Base-by-base conservation (phyloP, 1,140 invertebrate species). In the Caerostris extrusa region DNA sequence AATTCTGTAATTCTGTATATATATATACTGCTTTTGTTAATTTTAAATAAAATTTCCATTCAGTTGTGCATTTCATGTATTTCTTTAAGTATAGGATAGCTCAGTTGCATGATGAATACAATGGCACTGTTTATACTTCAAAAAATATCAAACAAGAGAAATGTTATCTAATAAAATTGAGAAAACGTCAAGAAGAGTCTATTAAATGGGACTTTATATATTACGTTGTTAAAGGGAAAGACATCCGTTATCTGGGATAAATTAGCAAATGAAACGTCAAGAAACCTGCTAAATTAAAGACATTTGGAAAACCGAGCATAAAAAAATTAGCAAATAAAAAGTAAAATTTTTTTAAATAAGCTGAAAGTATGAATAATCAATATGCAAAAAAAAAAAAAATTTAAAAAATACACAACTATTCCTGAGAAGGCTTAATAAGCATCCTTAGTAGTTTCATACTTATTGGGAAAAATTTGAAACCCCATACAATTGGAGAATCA, bases 121-220 rank as follows among this genome's bases (percentile, higher is more conserved):
- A 34, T 34, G 34, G 34, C 34, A 34, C 34, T 34, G 34, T 34
- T 34, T 34, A 0, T 34, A 34, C 34, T 34, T 34, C 34, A 67
- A 67, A 17, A 67, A n/a, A 67, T 67, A 67, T 67, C 5, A 2
- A 67, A 67, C 64, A 17, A 67, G n/a, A 71, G 10, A n/a, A n/a
- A n/a, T 14, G 58, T 53, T 64, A 34, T 34, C 34, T 34, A 34
- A 34, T 34, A 34, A 34, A 34, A 93, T 56, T 19, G 5, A 69
- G 50, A 81, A 92, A 95, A 83, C 94, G 82, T 91, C 57, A 91
- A 83, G 71, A 91, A 82, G 71, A 57, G 57, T 82, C 61, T 82
- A 82, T 82, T 34, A 34, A 34, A 82, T 82, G 61, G n/a, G 4
- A 3, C 53, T 60, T 91, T 82, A 64, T 57, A 64, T 82, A 61